Evolutionary conservation across 1,140 invertebrate species (phyloP).

Genomic region (Antheraea mylitta): DNA sequence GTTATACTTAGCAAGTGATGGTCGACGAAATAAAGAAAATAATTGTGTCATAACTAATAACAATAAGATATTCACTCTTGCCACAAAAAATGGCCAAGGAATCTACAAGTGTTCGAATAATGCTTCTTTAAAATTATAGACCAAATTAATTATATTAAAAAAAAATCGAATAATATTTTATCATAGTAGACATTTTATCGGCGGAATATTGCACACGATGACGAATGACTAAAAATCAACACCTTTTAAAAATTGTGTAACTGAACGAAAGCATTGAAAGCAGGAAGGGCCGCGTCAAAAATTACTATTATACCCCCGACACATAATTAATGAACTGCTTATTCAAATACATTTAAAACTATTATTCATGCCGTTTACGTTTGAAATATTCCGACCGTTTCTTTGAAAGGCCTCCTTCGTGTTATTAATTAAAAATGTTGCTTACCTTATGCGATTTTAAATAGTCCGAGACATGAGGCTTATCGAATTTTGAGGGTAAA

Average conservation of each 20-base stretch:
- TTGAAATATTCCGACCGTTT: constrained; percentile 70
- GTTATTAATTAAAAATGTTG: constrained; percentile 67
- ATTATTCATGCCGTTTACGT: constrained; percentile 77
- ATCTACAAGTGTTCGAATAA: too few species aligned
- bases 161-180: too few species aligned
- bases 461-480: constrained; percentile 39
- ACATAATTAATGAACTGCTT: constrained; percentile 77
- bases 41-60: too few species aligned
- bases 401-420: constrained; percentile 63
- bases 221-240: constrained; percentile 1
- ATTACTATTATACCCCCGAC: constrained; percentile 70
- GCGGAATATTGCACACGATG: background rate
- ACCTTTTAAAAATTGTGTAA: constrained; percentile 61
- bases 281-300: constrained; percentile 75
- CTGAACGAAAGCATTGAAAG: constrained; percentile 62
- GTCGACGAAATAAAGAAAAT: too few species aligned
- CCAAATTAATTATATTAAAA: too few species aligned
- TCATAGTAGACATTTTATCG: background rate
- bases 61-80: too few species aligned
- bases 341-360: constrained; percentile 78
- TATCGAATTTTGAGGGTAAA: constrained; percentile 51
- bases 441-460: constrained; percentile 64
- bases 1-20: too few species aligned
- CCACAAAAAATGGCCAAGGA: too few species aligned
- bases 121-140: too few species aligned